Percentiles rank a stretch among this genome's conserved stretches.
Evolutionary conservation across 2,888 invertebrate genomes (phyloP).

Genomic region (Odontothrips loti): DNA sequence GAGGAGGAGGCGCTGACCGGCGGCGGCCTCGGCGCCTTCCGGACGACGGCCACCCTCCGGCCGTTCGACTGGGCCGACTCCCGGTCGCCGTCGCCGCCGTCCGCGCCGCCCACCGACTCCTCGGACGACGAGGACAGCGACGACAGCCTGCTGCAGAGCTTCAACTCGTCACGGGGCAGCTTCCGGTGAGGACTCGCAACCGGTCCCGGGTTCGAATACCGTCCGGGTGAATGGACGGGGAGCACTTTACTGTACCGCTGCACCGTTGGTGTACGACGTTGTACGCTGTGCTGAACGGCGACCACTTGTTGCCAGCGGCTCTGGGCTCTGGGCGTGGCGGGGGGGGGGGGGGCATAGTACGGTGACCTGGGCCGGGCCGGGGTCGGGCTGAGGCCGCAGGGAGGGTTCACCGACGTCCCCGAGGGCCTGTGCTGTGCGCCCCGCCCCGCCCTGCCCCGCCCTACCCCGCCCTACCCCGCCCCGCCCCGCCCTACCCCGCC

Average conservation of each 20-base stretch:
- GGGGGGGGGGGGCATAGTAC: neutral
- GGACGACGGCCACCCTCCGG: constrained; percentile 30
- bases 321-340: too few species aligned
- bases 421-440: too few species aligned
- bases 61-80: constrained; percentile 37
- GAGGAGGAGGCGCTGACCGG: constrained; percentile 32
- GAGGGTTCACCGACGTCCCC: too few species aligned
- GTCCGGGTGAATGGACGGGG: too few species aligned
- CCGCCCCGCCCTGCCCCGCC: neutral
- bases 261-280: too few species aligned
- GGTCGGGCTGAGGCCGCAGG: too few species aligned
- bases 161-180: constrained; percentile 38
- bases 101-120: constrained; percentile 38
- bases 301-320: too few species aligned
- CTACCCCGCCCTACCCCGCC: too few species aligned
- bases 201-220: too few species aligned
- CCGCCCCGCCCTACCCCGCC: neutral
- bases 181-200: constrained; percentile 35
- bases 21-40: constrained; percentile 5
- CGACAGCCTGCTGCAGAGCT: constrained; percentile 39
- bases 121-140: constrained; percentile 36
- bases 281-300: too few species aligned
- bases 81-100: constrained; percentile 35
- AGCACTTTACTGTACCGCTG: too few species aligned
- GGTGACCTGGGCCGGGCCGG: neutral